Evolutionary conservation across 1,140 invertebrate genomes (phyloP).

Genomic region (Mercenaria mercenaria): DNA sequence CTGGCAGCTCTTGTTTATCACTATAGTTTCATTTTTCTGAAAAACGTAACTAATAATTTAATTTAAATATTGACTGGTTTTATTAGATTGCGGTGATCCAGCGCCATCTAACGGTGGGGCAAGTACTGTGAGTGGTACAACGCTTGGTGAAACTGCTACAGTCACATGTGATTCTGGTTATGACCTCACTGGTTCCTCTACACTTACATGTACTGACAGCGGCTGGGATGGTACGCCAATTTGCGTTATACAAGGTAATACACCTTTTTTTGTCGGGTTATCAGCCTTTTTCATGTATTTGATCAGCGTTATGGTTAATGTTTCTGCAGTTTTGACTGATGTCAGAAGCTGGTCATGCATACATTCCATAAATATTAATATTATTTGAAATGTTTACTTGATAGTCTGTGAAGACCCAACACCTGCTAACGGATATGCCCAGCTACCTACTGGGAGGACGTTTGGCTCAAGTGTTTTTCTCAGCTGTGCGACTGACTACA

Average conservation of each 20-base stretch:
- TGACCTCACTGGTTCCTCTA: background rate
- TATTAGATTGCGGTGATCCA: slow-evolving; percentile 40
- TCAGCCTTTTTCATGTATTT: too few species aligned
- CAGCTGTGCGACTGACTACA: background rate
- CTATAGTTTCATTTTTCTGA: too few species aligned
- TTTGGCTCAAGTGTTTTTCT: slow-evolving; percentile 26
- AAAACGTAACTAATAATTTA: too few species aligned
- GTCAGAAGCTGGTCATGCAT: too few species aligned
- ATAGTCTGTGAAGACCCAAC: slow-evolving; percentile 49
- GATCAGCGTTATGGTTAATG: too few species aligned
- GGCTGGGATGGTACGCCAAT: background rate
- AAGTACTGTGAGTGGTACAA: background rate
- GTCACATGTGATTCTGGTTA: slow-evolving; percentile 21
- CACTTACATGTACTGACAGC: background rate
- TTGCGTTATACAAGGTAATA: slow-evolving; percentile 9
- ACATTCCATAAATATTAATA: too few species aligned
- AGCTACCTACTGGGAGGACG: slow-evolving; percentile 6
- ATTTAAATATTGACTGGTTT: too few species aligned
- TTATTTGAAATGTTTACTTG: background rate
- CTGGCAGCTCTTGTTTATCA: too few species aligned
- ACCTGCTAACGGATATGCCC: background rate
- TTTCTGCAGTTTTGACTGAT: too few species aligned
- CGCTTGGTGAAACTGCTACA: background rate
- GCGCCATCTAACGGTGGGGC: background rate
- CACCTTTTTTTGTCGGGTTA: too few species aligned